Evolutionary conservation across 2,113 vertebrate genomes (phyloP).

Genomic region (Clarias magur): DNA sequence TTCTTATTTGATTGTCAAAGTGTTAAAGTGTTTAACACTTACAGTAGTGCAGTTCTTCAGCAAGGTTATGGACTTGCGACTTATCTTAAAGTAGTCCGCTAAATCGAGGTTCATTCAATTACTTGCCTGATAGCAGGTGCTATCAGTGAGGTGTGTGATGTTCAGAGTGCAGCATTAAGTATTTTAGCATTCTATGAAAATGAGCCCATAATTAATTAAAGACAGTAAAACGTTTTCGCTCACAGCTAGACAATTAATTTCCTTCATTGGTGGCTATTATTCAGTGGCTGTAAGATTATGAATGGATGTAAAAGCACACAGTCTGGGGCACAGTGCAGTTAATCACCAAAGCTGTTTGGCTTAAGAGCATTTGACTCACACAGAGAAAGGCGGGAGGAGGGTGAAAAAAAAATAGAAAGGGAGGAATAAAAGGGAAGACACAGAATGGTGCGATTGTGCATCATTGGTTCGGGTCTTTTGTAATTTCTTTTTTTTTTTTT

Average conservation of each 20-base stretch:
- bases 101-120: slow-evolving; percentile 19
- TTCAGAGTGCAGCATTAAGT: slow-evolving; percentile 27
- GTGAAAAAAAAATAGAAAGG: neutral
- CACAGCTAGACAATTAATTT: slow-evolving; percentile 44
- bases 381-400: too few species aligned
- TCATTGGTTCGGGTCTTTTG: neutral
- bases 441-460: neutral
- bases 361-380: neutral
- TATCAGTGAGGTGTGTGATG: slow-evolving; percentile 23
- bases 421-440: neutral
- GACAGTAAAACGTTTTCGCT: slow-evolving; percentile 21
- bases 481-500: neutral
- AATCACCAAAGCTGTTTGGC: slow-evolving; percentile 36
- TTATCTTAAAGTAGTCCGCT: slow-evolving; percentile 9
- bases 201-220: slow-evolving; percentile 41
- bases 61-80: neutral
- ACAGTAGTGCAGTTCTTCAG: neutral
- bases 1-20: neutral
- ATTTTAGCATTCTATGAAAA: slow-evolving; percentile 35
- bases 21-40: neutral
- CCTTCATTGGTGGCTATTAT: slow-evolving; percentile 34
- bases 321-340: slow-evolving; percentile 38
- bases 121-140: neutral
- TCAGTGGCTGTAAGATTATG: slow-evolving; percentile 35
- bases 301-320: slow-evolving; percentile 36